These are phyloP conservation scores for Marcusenius ussheri DNA, from an alignment of 2,113 vertebrate genomes.

Conservation along the genomic window DNA sequence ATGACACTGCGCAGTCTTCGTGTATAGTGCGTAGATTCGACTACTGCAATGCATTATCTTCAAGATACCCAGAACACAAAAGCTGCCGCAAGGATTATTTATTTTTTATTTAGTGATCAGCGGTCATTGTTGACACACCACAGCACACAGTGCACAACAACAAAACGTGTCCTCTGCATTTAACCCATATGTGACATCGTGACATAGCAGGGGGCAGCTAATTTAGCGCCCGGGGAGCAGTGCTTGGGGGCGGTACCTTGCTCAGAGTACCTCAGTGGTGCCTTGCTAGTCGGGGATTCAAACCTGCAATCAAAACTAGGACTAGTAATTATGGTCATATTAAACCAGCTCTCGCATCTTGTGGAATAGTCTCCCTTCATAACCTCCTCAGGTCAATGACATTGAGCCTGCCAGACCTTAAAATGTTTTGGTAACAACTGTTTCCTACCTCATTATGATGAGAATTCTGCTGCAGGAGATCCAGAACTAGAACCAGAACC, in stretches of 20 bases:
- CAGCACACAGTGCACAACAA: too few relatives aligned
- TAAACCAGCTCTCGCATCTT: neutral
- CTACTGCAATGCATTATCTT: neutral
- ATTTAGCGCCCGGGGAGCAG: too few relatives aligned
- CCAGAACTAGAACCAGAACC: neutral
- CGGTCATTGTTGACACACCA: too few relatives aligned
- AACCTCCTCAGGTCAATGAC: neutral
- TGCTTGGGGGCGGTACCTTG: too few relatives aligned
- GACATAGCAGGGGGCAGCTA: too few relatives aligned
- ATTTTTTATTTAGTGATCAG: too few relatives aligned
- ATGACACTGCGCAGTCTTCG: neutral
- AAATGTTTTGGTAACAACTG: neutral
- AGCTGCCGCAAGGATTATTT: neutral
- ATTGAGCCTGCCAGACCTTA: neutral
- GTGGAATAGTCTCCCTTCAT: neutral
- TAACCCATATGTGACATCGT: too few relatives aligned
- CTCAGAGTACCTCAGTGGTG: too few relatives aligned
- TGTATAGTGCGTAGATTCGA: neutral
- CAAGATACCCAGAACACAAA: neutral
- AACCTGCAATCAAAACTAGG: neutral
- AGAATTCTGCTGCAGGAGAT: neutral
- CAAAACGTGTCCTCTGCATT: too few relatives aligned
- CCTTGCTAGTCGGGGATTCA: too few relatives aligned
- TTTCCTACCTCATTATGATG: neutral
- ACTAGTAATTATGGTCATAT: neutral